A percentile compares a stretch with the other conserved stretches of the same genome.
These are phyloP conservation scores for Drosophila melanosoma DNA, from an alignment of 2,888 invertebrate genomes.

Conservation along the genomic window DNA sequence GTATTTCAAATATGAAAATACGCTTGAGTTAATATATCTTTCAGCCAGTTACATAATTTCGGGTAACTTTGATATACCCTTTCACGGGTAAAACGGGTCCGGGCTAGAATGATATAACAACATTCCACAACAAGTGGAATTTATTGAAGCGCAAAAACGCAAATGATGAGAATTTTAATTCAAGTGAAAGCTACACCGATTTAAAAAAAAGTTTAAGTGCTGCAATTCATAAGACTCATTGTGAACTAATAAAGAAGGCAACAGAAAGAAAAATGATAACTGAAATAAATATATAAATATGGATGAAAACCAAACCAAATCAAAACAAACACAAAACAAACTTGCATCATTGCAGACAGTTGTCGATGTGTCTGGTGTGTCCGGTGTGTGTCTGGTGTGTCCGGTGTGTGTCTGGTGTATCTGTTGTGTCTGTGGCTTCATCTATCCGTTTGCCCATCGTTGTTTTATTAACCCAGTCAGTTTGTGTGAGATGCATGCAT, in stretches of 20 bases:
- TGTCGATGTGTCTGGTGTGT: neutral
- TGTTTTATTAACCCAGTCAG: conserved; percentile 6
- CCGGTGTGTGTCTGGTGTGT: neutral
- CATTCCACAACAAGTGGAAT: neutral
- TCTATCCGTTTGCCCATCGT: neutral
- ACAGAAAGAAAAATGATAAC: neutral
- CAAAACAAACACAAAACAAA: neutral
- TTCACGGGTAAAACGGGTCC: neutral
- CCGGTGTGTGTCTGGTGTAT: neutral
- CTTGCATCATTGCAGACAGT: neutral
- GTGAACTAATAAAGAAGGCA: neutral
- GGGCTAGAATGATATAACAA: neutral
- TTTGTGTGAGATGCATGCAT: conserved; percentile 9
- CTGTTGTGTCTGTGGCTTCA: neutral
- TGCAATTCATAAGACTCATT: neutral
- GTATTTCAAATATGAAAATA: neutral
- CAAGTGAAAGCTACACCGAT: neutral
- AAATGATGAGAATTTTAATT: neutral
- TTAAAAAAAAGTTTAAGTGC: neutral
- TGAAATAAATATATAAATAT: neutral
- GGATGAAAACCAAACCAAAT: neutral
- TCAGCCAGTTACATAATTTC: neutral
- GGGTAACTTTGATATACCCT: neutral
- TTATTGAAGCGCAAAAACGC: neutral
- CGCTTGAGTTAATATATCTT: neutral